These are phyloP conservation scores for Mus musculus DNA, from an alignment of 2,113 vertebrate genomes.

Conservation along the genomic window DNA sequence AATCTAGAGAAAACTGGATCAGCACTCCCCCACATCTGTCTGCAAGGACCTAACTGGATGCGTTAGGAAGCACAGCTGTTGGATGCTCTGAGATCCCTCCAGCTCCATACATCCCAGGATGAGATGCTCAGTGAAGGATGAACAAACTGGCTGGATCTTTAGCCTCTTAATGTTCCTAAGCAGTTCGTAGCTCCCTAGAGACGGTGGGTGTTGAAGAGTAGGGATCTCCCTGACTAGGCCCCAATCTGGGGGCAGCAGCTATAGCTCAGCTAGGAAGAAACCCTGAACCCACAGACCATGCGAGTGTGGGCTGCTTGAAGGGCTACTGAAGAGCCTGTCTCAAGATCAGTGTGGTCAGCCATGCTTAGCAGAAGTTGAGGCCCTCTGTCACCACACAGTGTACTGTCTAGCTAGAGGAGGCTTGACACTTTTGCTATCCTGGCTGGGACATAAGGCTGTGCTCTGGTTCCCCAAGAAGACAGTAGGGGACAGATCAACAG, in stretches of 20 bases:
- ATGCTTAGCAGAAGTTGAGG: neutral
- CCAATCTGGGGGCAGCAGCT: neutral
- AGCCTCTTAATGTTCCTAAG: neutral
- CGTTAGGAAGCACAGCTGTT: neutral
- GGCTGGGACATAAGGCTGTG: neutral
- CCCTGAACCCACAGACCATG: neutral
- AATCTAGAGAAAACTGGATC: neutral
- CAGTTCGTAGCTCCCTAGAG: neutral
- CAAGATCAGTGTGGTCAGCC: neutral
- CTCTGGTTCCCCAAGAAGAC: neutral
- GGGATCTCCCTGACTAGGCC: neutral
- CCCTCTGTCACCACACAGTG: neutral
- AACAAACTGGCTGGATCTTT: neutral
- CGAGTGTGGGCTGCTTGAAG: neutral
- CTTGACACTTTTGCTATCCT: neutral
- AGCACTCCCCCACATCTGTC: rapidly evolving
- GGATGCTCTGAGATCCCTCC: constrained; percentile 2
- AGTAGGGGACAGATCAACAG: neutral
- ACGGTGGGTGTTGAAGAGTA: neutral
- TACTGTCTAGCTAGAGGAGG: neutral
- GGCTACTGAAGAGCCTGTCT: neutral
- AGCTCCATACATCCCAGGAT: neutral
- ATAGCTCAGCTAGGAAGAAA: neutral
- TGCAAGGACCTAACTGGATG: neutral
- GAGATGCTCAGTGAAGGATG: neutral